phyloP scores from a whole-genome alignment of 2,888 invertebrate genomes.

The Eristalis arbustorum region DNA sequence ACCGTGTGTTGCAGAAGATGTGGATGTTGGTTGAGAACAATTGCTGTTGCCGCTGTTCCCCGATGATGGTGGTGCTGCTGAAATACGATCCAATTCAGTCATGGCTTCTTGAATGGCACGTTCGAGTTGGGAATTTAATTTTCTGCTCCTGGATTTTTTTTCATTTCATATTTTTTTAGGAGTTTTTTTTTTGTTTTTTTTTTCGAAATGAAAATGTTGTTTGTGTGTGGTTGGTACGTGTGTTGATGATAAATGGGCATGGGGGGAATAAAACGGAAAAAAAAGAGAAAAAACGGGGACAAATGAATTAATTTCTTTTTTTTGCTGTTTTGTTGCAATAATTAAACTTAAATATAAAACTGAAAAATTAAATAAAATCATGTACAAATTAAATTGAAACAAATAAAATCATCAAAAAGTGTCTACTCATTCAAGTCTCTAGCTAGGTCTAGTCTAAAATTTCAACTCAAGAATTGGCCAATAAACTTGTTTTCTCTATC shows the following conservation, averaged over 20 bases:
- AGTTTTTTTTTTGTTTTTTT: conserved; percentile 61
- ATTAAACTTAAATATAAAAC: conserved; percentile 45
- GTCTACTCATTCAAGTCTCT: conserved; percentile 60
- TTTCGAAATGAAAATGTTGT: conserved; percentile 62
- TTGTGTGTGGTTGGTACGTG: conserved; percentile 64
- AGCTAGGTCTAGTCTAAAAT: conserved; percentile 40
- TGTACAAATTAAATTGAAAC: conserved; percentile 34
- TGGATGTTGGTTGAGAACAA: conserved; percentile 74
- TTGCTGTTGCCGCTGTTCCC: conserved; percentile 69
- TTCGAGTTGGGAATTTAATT: conserved; percentile 93
- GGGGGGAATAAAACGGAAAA: conserved; percentile 34
- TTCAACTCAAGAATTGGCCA: conserved; percentile 72
- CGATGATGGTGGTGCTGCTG: conserved; percentile 77
- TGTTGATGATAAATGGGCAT: conserved; percentile 59
- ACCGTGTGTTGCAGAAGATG: conserved; percentile 52
- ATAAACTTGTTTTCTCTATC: conserved; percentile 65
- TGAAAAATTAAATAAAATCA: conserved; percentile 39
- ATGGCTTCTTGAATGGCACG: conserved; percentile 96
- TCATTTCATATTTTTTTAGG: conserved; percentile 62
- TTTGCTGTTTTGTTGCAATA: not conserved
- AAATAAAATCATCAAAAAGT: conserved; percentile 45
- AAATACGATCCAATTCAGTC: conserved; percentile 90
- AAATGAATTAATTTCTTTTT: conserved; percentile 55
- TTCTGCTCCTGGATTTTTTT: conserved; percentile 88
- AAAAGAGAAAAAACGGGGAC: conserved; percentile 29